A percentile compares a stretch with the other conserved stretches of the same genome.
These are phyloP conservation scores for Intoshia linei DNA, from an alignment of 1,140 invertebrate species.

Conservation along the genomic window DNA sequence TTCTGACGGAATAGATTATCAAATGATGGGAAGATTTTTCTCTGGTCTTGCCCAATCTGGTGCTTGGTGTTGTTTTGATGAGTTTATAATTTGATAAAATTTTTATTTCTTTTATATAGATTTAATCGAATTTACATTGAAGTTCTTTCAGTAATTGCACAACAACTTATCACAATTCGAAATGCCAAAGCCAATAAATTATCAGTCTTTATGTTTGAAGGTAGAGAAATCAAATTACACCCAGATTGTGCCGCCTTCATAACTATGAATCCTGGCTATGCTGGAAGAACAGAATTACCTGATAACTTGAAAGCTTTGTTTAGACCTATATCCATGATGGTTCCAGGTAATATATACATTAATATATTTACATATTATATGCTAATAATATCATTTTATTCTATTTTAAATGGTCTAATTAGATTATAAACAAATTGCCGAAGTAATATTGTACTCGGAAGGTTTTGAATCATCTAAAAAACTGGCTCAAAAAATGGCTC, in stretches of 20 bases:
- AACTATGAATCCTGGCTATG: constrained; percentile 43
- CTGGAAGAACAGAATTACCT: constrained; percentile 34
- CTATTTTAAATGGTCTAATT: constrained; percentile 31
- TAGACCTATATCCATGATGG: constrained; percentile 61
- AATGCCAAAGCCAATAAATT: constrained; percentile 27
- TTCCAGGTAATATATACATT: constrained; percentile 26
- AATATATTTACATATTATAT: not conserved
- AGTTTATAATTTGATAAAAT: too few relatives aligned
- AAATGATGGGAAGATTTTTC: constrained; percentile 55
- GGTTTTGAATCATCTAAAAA: constrained; percentile 53
- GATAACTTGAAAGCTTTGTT: constrained; percentile 34
- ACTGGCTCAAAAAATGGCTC: constrained; percentile 51
- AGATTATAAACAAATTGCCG: too few relatives aligned
- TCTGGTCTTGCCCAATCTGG: constrained; percentile 45
- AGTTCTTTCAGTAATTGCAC: constrained; percentile 39
- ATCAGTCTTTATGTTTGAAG: constrained; percentile 23
- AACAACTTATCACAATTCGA: constrained; percentile 22
- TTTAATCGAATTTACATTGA: constrained; percentile 58
- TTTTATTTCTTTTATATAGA: too few relatives aligned
- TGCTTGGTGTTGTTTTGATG: constrained; percentile 62
- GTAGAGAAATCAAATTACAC: constrained; percentile 21
- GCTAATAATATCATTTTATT: not conserved
- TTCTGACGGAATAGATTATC: constrained; percentile 49
- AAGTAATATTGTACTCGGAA: constrained; percentile 60
- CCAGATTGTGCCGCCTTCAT: constrained; percentile 22